Percentiles rank a stretch among this genome's conserved stretches.
These are phyloP conservation scores for Centroberyx gerrardi DNA, from an alignment of 2,797 vertebrate genomes.

Conservation along the genomic window DNA sequence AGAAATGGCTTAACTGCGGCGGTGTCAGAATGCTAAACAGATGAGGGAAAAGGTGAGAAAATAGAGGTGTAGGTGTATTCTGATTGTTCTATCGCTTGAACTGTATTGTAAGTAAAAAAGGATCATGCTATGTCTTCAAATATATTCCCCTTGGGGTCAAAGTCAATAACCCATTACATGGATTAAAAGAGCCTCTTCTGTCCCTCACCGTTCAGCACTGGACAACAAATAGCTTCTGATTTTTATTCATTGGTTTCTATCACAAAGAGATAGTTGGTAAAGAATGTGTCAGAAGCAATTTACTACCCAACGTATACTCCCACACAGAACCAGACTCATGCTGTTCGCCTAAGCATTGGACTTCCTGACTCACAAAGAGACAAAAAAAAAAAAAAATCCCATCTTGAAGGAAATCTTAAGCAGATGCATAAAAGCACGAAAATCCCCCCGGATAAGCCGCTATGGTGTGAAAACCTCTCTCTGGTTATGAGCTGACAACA, in stretches of 20 bases:
- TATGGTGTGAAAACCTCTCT: conserved; percentile 76
- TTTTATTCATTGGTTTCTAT: conserved; percentile 90
- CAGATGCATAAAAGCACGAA: conserved; percentile 77
- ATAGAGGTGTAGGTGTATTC: conserved; percentile 64
- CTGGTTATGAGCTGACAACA: conserved; percentile 75
- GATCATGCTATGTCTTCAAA: conserved; percentile 70
- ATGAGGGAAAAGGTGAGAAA: conserved; percentile 54
- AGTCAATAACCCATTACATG: conserved; percentile 86
- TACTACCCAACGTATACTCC: conserved; percentile 68
- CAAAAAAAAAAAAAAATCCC: conserved; percentile 41
- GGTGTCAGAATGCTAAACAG: conserved; percentile 50
- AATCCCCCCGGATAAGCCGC: conserved; percentile 80
- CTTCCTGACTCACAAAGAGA: conserved; percentile 73
- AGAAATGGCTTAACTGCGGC: conserved; percentile 45
- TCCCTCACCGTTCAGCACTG: conserved; percentile 71
- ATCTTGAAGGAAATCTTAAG: conserved; percentile 78
- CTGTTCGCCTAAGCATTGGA: conserved; percentile 72
- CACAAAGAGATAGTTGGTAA: conserved; percentile 82
- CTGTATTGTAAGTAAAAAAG: conserved; percentile 75
- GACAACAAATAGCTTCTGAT: conserved; percentile 85
- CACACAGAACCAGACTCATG: conserved; percentile 67
- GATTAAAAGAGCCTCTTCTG: conserved; percentile 79
- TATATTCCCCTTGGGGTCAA: conserved; percentile 75
- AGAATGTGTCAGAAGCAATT: conserved; percentile 84
- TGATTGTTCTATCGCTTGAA: conserved; percentile 65